Base-by-base conservation (phyloP, 2,888 invertebrate species). In the Dicyrtomina minuta region DNA sequence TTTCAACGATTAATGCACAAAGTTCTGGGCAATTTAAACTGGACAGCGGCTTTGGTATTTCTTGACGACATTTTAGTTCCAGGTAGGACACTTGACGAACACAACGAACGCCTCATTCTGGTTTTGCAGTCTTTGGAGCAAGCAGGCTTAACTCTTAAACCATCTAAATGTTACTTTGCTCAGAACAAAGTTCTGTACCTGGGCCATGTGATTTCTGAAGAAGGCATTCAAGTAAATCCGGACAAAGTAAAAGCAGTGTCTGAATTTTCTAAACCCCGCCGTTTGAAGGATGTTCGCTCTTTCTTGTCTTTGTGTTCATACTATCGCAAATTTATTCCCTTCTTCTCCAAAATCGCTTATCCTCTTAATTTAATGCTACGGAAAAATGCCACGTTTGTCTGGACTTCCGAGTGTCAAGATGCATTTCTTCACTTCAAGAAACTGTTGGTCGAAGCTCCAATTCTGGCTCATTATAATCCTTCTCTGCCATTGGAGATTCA, bases 21-120 rank as follows among this genome's bases (percentile, higher is more conserved):
- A 56, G 56, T 56, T 1, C 17, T 56, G 6, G 56, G 27, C 4
- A 26, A 26, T 17, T 27, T 27, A 2, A 56, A 56, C n/a, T 56
- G 33, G 27, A 27, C 56, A n/a, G n/a, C n/a, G n/a, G n/a, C n/a
- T 33, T 8, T 33, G 33, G 33, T 33, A 8, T 33, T 33, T 71
- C 72, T 80, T 27, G 81, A 81, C 39, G 80, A 81, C 70, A 75
- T 79, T n/a, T 67, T 80, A 12, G 49, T 75, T 4, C 71, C 69
- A 27, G 64, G 62, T 12, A 61, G 39, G 20, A 56, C 60, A 0
- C 68, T 69, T 43, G 72, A 3, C 70, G 70, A 15, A 78, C 79
- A 44, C 15, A 71, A 5, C 33, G 41, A 20, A 3, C 10, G 80
- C 43, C 17, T 74, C 1, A 26, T n/a, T 15, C n/a, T 41, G 0